Conservation (phyloP, 2,888 invertebrate genomes). For the Amblyjoppa fuscipennis region DNA sequence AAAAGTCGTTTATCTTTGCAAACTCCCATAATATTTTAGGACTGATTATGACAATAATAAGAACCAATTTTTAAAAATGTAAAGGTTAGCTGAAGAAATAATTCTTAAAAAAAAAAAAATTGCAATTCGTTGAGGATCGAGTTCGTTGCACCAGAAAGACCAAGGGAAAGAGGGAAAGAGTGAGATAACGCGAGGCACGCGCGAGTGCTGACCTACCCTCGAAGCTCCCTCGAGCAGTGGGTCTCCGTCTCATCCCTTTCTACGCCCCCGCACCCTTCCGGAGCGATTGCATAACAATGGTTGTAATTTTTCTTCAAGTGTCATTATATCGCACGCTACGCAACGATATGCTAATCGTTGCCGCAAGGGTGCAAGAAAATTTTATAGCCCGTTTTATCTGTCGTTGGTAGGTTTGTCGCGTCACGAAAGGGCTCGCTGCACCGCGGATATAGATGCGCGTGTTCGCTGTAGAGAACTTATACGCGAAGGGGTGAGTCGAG, state of each 20-base stretch:
- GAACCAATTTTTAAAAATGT: background rate
- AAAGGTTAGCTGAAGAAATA: background rate
- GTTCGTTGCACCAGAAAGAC: conserved; percentile 40
- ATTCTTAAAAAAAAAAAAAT: background rate
- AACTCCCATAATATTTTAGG: background rate
- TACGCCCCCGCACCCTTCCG: background rate
- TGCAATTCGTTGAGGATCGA: background rate
- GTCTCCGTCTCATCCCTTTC: conserved; percentile 48
- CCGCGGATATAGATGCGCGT: background rate
- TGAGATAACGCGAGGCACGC: conserved; percentile 18
- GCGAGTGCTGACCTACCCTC: conserved; percentile 59
- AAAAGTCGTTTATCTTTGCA: background rate
- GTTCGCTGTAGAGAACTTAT: background rate
- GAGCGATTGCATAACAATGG: conserved; percentile 1
- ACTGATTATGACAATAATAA: background rate
- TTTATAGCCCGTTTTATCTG: conserved; percentile 7
- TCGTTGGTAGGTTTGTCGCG: background rate
- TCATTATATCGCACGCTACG: conserved; percentile 6
- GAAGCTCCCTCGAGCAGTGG: conserved; percentile 48
- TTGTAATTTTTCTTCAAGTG: conserved; percentile 24
- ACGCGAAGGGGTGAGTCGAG: background rate
- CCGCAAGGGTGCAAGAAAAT: conserved; percentile 17
- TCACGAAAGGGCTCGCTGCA: conserved; percentile 12
- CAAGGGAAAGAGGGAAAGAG: background rate
- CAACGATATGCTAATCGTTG: conserved; percentile 25